phyloP scores from a whole-genome alignment of 30 jellyfish, hydroid and myxozoan genomes.

The Catostylus mosaicus region DNA sequence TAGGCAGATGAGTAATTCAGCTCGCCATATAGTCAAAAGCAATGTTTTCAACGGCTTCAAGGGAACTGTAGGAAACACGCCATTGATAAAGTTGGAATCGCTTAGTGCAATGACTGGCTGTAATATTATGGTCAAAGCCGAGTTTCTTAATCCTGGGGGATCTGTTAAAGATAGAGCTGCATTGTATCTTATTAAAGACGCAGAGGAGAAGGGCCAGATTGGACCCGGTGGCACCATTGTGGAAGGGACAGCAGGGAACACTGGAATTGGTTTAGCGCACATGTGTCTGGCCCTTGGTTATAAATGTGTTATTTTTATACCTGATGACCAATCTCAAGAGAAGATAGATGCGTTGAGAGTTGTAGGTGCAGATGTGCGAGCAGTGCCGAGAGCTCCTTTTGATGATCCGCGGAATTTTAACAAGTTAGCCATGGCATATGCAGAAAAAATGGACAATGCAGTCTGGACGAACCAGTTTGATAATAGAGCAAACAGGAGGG shows the following conservation, averaged over 20 bases:
- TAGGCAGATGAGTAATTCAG: neutral
- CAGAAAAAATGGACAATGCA: slow-evolving; percentile 71
- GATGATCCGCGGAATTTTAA: slow-evolving; percentile 88
- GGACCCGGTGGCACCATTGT: slow-evolving; percentile 93
- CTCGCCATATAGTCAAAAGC: slow-evolving; percentile 16
- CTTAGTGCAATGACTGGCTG: slow-evolving; percentile 91
- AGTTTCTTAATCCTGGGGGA: slow-evolving; percentile 93
- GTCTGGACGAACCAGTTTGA: slow-evolving; percentile 96
- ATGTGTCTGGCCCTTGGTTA: slow-evolving; percentile 87
- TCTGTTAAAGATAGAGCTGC: slow-evolving; percentile 97
- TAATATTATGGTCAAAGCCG: slow-evolving; percentile 90
- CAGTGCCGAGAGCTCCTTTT: slow-evolving; percentile 96
- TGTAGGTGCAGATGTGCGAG: slow-evolving; percentile 95
- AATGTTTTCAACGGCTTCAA: slow-evolving; percentile 67
- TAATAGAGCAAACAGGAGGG: slow-evolving; percentile 84
- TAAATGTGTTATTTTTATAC: slow-evolving; percentile 86
- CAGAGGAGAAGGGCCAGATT: slow-evolving; percentile 70
- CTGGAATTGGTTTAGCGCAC: slow-evolving; percentile 96
- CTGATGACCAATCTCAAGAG: slow-evolving; percentile 91
- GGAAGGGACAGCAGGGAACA: slow-evolving; percentile 96
- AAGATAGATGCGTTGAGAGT: slow-evolving; percentile 86
- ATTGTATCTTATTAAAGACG: slow-evolving; percentile 76
- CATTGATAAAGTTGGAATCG: slow-evolving; percentile 82
- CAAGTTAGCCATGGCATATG: slow-evolving; percentile 86
- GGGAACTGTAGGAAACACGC: slow-evolving; percentile 96